Conservation (phyloP, 2,797 vertebrate species). For the Pseudomugil gertrudae region DNA sequence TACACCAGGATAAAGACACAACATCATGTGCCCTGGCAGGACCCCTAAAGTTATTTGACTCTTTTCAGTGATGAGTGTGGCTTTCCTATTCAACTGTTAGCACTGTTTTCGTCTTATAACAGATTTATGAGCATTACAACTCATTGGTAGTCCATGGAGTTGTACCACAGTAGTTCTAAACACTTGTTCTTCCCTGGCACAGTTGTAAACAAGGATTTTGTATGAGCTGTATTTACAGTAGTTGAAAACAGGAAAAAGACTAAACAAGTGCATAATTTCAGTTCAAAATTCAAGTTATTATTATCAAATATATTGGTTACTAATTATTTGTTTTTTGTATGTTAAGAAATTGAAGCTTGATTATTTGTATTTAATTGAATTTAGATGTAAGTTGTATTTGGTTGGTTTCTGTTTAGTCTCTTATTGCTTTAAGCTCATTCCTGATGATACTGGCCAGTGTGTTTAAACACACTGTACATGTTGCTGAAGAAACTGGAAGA, state of each 20-base stretch:
- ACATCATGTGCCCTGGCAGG: constrained; percentile 62
- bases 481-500: not conserved
- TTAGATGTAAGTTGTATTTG: too few species aligned
- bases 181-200: constrained; percentile 20
- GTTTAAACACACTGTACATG: not conserved
- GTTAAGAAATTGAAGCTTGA: too few species aligned
- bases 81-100: constrained; percentile 56
- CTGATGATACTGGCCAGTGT: too few species aligned
- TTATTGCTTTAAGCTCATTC: too few species aligned
- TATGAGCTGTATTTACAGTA: not conserved
- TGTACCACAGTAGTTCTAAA: constrained; percentile 30
- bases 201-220: constrained; percentile 30
- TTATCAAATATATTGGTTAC: too few species aligned
- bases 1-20: constrained; percentile 47
- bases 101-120: constrained; percentile 57
- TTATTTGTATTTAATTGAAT: too few species aligned
- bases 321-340: too few species aligned
- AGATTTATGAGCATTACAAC: constrained; percentile 73
- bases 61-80: constrained; percentile 54
- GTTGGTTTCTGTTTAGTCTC: not conserved
- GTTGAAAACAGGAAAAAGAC: too few species aligned
- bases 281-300: too few species aligned
- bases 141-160: constrained; percentile 70
- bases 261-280: too few species aligned
- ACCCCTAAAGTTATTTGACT: constrained; percentile 62